Evolutionary conservation across 2,888 invertebrate species (phyloP), one percentile per base, ranked within the genome.

Genomic region (Tanaodytes sp.): DNA sequence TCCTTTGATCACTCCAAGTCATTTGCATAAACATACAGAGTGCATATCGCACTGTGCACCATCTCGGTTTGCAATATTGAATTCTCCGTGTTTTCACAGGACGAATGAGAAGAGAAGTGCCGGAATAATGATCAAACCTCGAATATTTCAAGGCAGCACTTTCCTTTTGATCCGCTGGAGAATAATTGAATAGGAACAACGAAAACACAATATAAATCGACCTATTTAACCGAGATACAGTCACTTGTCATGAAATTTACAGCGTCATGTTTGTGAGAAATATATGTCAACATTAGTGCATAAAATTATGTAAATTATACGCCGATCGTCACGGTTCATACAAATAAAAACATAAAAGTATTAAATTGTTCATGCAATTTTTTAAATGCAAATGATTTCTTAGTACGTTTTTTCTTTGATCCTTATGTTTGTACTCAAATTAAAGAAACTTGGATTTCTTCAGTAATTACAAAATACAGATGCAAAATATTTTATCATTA

Each of bases 1-100:
- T 40, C 52, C 71, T 71, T 71, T 66, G 71, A 71, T 66, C 49
- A 45, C 27, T 30, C 62, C 33, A 59, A 55, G 20, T 31, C 54
- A 71, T 71, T 66, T 71, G 63, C 71, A 71, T 71, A 71, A 66
- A 67, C 66, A 66, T 58, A 62, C 66, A 48, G 70, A 65, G 68
- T 63, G 55, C 57, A 52, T 20, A 46, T 67, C 61, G 49, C 58
- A 20, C 59, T 1, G 49, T 43, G 36, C 54, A 43, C 45, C 46
- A 36, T 54, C 51, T 46, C 31, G 39, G 62, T 58, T 48, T 46
- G 49, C 11, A 43, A 49, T 59, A 66, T 63, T 63, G 59, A 71
- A 66, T 61, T 63, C 51, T 51, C 43, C 40, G 39, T 46, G 33
- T 63, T 63, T 71, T 58, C 54, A 20, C 40, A 39, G 20, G 52